These are phyloP conservation scores for Amitus sp. DNA, from an alignment of 2,888 invertebrate genomes.

Conservation along the genomic window DNA sequence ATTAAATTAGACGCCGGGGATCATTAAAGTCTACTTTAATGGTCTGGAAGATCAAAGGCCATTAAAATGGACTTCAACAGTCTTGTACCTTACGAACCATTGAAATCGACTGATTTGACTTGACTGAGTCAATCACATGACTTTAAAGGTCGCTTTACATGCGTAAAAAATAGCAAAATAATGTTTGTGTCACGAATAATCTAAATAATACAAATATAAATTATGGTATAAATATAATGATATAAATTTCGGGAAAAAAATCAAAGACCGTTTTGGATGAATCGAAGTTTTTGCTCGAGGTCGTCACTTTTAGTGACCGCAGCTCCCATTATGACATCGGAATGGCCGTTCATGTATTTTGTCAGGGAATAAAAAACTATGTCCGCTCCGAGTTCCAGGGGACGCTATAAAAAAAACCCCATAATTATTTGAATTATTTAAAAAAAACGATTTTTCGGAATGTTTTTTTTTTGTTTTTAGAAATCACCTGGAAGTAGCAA, in stretches of 20 bases:
- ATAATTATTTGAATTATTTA: slow-evolving; percentile 17
- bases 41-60: too few relatives aligned
- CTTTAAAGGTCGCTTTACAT: too few relatives aligned
- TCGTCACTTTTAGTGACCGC: slow-evolving; percentile 79
- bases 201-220: too few relatives aligned
- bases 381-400: slow-evolving; percentile 91
- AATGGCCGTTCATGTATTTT: slow-evolving; percentile 99
- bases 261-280: slow-evolving; percentile 84
- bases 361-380: slow-evolving; percentile 91
- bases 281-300: slow-evolving; percentile 78
- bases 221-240: background rate
- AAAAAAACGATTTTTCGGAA: too few relatives aligned
- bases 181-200: background rate
- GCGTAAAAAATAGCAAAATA: too few relatives aligned
- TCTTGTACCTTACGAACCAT: too few relatives aligned
- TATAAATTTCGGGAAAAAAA: slow-evolving; percentile 1
- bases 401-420: slow-evolving; percentile 71
- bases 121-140: too few relatives aligned
- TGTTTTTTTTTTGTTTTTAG: too few relatives aligned
- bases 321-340: slow-evolving; percentile 97
- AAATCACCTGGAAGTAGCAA: slow-evolving; percentile 79
- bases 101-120: too few relatives aligned
- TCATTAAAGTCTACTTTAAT: too few relatives aligned
- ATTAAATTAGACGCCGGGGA: too few relatives aligned
- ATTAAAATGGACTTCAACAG: too few relatives aligned